phyloP scores from a whole-genome alignment of 2,113 vertebrate genomes.

The Oryzias javanicus region DNA sequence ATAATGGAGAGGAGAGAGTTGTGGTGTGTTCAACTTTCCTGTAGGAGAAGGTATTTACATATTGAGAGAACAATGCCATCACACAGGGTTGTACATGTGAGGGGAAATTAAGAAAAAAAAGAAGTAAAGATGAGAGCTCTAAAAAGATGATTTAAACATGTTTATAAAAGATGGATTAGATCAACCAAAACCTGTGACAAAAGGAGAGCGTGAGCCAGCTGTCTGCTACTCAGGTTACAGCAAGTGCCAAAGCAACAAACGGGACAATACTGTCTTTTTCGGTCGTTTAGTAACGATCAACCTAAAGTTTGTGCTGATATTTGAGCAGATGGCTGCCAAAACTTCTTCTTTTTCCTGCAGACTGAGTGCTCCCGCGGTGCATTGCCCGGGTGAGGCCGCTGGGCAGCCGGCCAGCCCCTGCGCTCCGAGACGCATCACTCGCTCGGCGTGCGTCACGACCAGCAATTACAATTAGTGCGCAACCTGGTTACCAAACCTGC shows the following conservation, averaged over 20 bases:
- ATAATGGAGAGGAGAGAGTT: not conserved
- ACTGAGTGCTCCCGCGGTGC: slow-evolving; percentile 27
- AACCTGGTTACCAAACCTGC: slow-evolving; percentile 1
- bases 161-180: slow-evolving; percentile 39
- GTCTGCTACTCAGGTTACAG: slow-evolving; percentile 23
- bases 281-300: too few relatives aligned
- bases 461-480: slow-evolving; percentile 5
- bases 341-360: slow-evolving; percentile 2
- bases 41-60: slow-evolving; percentile 3
- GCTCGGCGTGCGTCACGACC: slow-evolving; percentile 33
- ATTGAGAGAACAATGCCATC: not conserved
- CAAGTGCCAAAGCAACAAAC: too few relatives aligned
- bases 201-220: slow-evolving; percentile 14
- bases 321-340: too few relatives aligned
- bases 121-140: not conserved
- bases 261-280: too few relatives aligned
- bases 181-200: slow-evolving; percentile 25
- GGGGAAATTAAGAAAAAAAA: not conserved
- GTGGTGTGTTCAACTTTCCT: slow-evolving; percentile 1
- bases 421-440: slow-evolving; percentile 23
- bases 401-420: slow-evolving; percentile 46
- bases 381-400: slow-evolving; percentile 5
- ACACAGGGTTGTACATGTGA: too few relatives aligned
- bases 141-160: slow-evolving; percentile 10
- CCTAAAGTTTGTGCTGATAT: too few relatives aligned